Evolutionary conservation across 1,140 invertebrate species (phyloP).

Genomic region (Drosophila triauraria): DNA sequence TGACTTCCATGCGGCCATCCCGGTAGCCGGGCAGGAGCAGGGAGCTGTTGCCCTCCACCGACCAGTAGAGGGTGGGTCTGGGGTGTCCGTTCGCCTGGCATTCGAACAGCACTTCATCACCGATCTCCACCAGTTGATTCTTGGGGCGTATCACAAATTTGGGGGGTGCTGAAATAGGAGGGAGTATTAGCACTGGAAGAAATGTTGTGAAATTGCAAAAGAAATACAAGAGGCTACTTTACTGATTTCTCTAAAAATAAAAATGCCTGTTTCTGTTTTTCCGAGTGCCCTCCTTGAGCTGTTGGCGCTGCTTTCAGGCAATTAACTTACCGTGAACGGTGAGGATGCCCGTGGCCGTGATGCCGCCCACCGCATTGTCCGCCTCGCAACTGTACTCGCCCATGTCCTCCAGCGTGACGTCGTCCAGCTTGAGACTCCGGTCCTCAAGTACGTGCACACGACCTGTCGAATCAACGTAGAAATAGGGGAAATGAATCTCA

Average conservation of each 20-base stretch:
- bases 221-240: background rate
- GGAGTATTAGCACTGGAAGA: constrained; percentile 10
- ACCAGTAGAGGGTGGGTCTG: constrained; percentile 91
- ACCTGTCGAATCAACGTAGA: constrained; percentile 69
- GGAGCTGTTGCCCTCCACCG: constrained; percentile 90
- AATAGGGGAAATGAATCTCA: constrained; percentile 27
- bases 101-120: constrained; percentile 88
- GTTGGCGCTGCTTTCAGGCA: constrained; percentile 29
- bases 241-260: background rate
- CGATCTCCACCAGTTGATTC: constrained; percentile 89
- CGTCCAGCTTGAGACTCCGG: constrained; percentile 91
- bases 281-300: constrained; percentile 10
- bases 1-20: constrained; percentile 87
- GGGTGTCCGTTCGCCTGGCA: constrained; percentile 90
- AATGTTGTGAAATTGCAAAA: background rate
- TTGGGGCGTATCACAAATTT: constrained; percentile 88
- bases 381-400: constrained; percentile 97
- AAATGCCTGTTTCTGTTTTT: background rate
- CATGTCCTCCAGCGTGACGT: constrained; percentile 91
- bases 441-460: constrained; percentile 92
- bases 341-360: constrained; percentile 92
- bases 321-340: constrained; percentile 91
- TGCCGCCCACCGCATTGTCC: constrained; percentile 93
- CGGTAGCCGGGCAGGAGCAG: constrained; percentile 89
- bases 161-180: constrained; percentile 87